A percentile compares a stretch with the other conserved stretches of the same genome.
Evolutionary conservation across 1,140 invertebrate genomes (phyloP).

Genomic region (Ephestia elutella): DNA sequence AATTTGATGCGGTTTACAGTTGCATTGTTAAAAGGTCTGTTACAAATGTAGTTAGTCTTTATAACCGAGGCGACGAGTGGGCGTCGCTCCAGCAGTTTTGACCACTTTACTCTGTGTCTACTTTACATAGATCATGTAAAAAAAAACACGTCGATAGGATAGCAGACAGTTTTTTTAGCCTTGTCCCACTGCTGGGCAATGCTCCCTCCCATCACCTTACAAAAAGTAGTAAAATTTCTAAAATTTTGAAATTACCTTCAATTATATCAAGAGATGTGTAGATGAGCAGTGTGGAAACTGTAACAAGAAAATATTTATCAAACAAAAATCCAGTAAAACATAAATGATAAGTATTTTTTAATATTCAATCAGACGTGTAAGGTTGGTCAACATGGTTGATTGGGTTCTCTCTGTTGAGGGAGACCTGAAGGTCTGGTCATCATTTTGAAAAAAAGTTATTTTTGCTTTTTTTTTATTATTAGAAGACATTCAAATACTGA

Average conservation of each 20-base stretch:
- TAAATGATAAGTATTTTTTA: background rate
- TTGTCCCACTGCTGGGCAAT: too few species aligned
- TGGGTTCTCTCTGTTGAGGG: conserved; percentile 70
- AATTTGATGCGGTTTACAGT: too few species aligned
- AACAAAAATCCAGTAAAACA: background rate
- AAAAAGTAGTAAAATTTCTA: too few species aligned
- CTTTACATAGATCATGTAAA: conserved; percentile 16
- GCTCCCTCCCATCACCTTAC: too few species aligned
- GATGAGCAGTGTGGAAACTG: background rate
- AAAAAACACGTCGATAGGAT: conserved; percentile 22
- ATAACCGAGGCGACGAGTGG: conserved; percentile 32
- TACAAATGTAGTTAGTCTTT: conserved; percentile 39
- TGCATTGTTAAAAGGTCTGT: too few species aligned
- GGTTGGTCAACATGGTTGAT: conserved; percentile 58
- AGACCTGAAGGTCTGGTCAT: conserved; percentile 61
- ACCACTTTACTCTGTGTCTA: conserved; percentile 35
- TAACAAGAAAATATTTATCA: background rate
- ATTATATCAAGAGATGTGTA: too few species aligned
- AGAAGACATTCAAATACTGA: too few species aligned
- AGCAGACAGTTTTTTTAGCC: too few species aligned
- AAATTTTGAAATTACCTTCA: too few species aligned
- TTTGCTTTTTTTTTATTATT: too few species aligned
- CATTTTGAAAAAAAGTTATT: conserved; percentile 29
- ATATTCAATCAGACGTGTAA: conserved; percentile 45
- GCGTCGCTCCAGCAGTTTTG: conserved; percentile 35